Percentiles rank a stretch among this genome's conserved stretches.
Evolutionary conservation across 2,888 invertebrate genomes (phyloP).

Genomic region (Stegophylla sp.): DNA sequence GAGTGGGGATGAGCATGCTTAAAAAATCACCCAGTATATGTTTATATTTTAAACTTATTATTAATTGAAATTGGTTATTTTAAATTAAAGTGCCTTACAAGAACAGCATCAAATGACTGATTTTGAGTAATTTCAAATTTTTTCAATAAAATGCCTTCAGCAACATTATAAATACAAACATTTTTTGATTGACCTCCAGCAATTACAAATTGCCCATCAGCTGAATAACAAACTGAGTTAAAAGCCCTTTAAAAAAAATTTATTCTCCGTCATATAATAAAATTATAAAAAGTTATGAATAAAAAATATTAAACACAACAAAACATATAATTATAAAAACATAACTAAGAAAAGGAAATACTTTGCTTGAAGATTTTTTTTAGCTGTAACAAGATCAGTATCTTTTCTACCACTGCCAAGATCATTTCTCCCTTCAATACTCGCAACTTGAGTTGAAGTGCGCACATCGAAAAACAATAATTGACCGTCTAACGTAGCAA

Average conservation of each 20-base stretch:
- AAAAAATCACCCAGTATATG: no score
- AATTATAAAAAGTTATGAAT: not conserved
- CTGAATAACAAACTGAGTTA: conserved; percentile 88
- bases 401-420: conserved; percentile 84
- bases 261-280: not conserved
- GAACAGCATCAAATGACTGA: conserved; percentile 89
- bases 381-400: conserved; percentile 84
- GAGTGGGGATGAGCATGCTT: no score
- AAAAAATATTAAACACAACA: conserved; percentile 6
- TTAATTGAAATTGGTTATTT: not conserved
- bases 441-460: conserved; percentile 74
- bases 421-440: conserved; percentile 89
- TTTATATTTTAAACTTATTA: no score
- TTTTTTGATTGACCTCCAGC: conserved; percentile 94
- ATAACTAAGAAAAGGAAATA: no score
- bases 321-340: not conserved
- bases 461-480: conserved; percentile 81
- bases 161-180: conserved; percentile 91
- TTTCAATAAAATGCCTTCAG: conserved; percentile 82
- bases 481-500: conserved; percentile 86
- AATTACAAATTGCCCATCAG: conserved; percentile 87
- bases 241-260: conserved; percentile 76
- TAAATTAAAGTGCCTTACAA: conserved; percentile 71
- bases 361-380: conserved; percentile 84
- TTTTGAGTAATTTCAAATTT: conserved; percentile 96